phyloP scores from a whole-genome alignment of 2,888 invertebrate species.

The Stictocephala bisonia region DNA sequence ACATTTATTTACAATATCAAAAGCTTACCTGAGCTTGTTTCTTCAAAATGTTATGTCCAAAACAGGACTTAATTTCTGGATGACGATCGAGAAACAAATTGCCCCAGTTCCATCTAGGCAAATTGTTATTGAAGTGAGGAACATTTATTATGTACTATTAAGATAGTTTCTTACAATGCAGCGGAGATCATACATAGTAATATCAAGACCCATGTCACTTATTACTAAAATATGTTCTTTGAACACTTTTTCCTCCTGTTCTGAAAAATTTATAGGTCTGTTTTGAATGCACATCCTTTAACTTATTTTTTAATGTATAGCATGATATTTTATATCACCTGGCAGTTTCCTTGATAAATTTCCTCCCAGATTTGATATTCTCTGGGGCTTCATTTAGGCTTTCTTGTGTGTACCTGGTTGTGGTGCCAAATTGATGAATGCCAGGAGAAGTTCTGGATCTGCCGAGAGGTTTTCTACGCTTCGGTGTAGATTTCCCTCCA shows the following conservation, averaged over 20 bases:
- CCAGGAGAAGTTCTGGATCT: constrained; percentile 12
- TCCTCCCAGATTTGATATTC: neutral
- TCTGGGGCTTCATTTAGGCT: neutral
- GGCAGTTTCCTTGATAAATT: constrained; percentile 13
- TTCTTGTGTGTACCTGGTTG: constrained; percentile 10
- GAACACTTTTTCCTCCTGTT: constrained; percentile 15
- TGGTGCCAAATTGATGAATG: constrained; percentile 8
- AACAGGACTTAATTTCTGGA: constrained; percentile 36
- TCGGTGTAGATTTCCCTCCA: too few relatives aligned
- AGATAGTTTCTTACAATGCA: constrained; percentile 56
- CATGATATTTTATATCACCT: constrained; percentile 6
- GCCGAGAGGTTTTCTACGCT: too few relatives aligned
- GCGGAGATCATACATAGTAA: constrained; percentile 53
- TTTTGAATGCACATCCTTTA: neutral
- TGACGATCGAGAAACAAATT: constrained; percentile 32
- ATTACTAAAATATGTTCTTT: constrained; percentile 6
- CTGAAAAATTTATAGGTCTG: constrained; percentile 12
- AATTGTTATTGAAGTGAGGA: constrained; percentile 53
- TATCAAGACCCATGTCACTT: constrained; percentile 50
- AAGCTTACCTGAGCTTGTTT: constrained; percentile 38
- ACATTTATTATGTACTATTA: constrained; percentile 51
- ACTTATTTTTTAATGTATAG: constrained; percentile 21
- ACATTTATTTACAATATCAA: too few relatives aligned
- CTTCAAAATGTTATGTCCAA: constrained; percentile 32
- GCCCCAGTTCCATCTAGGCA: constrained; percentile 44